Evolutionary conservation across 2,113 vertebrate genomes (phyloP).

Genomic region (Sphyrna mokarran): DNA sequence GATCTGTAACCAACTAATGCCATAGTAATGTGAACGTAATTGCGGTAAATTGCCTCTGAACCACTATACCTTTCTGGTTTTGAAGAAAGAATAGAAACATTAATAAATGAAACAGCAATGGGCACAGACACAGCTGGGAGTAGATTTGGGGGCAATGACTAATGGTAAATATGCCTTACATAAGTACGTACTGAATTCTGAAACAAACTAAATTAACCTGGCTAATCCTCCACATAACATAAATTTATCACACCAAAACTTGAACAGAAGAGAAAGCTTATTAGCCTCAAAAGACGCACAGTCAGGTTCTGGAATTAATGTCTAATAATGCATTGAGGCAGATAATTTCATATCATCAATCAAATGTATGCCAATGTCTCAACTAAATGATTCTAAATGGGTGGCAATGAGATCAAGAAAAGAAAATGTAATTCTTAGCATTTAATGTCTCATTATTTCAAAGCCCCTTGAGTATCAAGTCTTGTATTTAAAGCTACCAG

Average conservation of each 20-base stretch:
- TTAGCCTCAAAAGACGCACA: neutral
- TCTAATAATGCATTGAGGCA: neutral
- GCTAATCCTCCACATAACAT: neutral
- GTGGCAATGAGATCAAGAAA: neutral
- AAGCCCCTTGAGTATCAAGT: neutral
- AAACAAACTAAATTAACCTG: neutral
- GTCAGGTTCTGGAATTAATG: neutral
- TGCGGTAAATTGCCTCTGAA: neutral
- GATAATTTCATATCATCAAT: slow-evolving; percentile 30
- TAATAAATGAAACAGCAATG: neutral
- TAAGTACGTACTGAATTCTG: neutral
- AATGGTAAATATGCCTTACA: neutral
- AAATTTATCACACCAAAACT: neutral
- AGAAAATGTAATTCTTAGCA: slow-evolving; percentile 15
- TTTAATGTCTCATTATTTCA: slow-evolving; percentile 27
- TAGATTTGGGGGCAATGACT: neutral
- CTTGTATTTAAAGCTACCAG: neutral
- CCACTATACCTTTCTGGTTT: neutral
- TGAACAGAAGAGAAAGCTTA: neutral
- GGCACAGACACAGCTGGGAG: neutral
- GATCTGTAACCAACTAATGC: neutral
- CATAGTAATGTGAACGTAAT: neutral
- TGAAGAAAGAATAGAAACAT: neutral
- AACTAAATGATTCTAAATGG: slow-evolving; percentile 33
- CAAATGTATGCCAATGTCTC: slow-evolving; percentile 27